phyloP scores from a whole-genome alignment of 2,113 vertebrate species.

The Cynocephalus volans region DNA sequence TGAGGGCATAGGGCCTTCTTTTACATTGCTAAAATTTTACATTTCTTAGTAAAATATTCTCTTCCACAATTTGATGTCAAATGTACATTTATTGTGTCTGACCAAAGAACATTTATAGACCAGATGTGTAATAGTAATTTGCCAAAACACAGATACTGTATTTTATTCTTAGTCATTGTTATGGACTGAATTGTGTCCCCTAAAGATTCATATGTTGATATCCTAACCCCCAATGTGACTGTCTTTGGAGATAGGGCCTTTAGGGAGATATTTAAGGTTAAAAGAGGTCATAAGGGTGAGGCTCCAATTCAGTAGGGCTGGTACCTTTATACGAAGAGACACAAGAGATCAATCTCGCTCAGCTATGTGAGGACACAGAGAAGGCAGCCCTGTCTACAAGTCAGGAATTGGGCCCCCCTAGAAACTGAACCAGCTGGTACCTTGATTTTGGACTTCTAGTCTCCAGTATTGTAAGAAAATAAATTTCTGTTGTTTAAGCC shows the following conservation, averaged over 20 bases:
- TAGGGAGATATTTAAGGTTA: background rate
- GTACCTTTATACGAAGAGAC: background rate
- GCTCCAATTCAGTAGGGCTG: background rate
- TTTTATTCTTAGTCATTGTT: slow-evolving; percentile 19
- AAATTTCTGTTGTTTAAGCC: background rate
- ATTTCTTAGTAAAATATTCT: slow-evolving; percentile 55
- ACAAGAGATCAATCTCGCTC: background rate
- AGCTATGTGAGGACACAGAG: no score
- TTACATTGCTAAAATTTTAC: background rate
- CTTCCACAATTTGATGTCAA: slow-evolving; percentile 14
- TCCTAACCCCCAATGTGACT: background rate
- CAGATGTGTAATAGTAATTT: background rate
- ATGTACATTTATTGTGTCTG: background rate
- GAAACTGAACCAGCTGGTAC: background rate
- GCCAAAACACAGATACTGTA: background rate
- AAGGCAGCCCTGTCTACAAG: background rate
- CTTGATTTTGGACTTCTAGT: background rate
- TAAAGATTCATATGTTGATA: background rate
- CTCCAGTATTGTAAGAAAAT: background rate
- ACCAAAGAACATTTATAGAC: slow-evolving; percentile 5
- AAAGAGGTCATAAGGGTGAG: background rate
- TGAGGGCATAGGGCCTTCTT: background rate
- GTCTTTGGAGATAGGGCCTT: background rate
- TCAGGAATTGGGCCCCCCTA: background rate
- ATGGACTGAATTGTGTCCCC: background rate